Evolutionary conservation across 1,140 invertebrate genomes (phyloP), one percentile per base, ranked within the genome.

Genomic region (Brachionus koreanus): DNA sequence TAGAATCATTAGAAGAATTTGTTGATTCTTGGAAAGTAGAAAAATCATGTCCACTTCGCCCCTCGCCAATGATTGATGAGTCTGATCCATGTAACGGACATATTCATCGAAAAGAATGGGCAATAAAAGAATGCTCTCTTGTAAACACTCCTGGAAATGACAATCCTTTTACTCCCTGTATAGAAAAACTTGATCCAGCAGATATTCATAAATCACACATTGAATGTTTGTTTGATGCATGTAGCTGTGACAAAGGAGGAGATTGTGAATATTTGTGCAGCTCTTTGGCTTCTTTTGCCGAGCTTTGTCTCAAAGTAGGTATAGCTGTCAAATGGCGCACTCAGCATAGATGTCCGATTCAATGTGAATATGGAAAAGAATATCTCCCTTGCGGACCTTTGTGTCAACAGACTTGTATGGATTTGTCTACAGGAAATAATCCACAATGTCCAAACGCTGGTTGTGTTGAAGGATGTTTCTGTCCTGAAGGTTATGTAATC

Each of bases 221-320:
- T n/a, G 65, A 82, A 25, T 82, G 82, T 25, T 46, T 82, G 7
- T 82, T 72, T 63, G 82, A 82, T 43, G 82, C 82, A 39, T 82
- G 82, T 87, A 93, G 92, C 29, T 97, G 95, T 87, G 94, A 95
- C 87, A 89, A 91, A 85, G 94, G 94, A 19, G 94, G 92, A 0
- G 94, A 96, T 86, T 97, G 95, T 86, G 92, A 93, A 81, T 97
- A 94, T 88, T 87, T 95, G 0, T 96, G 95, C 86, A 94, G 94
- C 0, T 93, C 94, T 0, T 88, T 96, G 13, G 92, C 94, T 0
- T 92, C 93, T 4, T 96, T 96, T 87, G 93, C 93, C 19, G 91
- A 94, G 84, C 91, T 92, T 84, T 96, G 95, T 86, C 92, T 91
- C 63, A 84, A 85, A 25, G 82, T 91, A 57, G 89, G 88, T 19